Base-by-base conservation (phyloP, 2,113 vertebrate genomes). In the Sigmodon hispidus region DNA sequence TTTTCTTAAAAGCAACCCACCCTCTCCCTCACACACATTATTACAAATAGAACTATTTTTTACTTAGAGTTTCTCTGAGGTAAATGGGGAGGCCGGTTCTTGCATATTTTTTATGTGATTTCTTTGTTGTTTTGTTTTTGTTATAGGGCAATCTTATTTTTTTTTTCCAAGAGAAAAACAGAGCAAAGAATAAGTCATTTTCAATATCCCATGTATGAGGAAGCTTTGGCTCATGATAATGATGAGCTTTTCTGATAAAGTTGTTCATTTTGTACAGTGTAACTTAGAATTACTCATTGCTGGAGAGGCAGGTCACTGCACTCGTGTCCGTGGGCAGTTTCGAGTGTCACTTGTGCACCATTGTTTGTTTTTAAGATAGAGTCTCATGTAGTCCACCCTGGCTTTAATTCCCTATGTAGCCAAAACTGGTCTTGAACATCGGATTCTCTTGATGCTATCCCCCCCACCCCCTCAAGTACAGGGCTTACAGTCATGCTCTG, bases 121-220 rank as follows among this genome's bases (percentile, higher is more conserved):
- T 65, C 48, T 85, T 22, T 65, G 22, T 87, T 69, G 16, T n/a
- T 40, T 81, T 81, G 21, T 40, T 43, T 13, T 45, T 72, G 70
- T 79, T 76, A 96, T 88, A 84, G 96, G 85, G 36, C 19, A 92
- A 92, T 50, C 63, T 89, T 86, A 91, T 89, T 65, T 92, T 97
- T 94, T 94, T 94, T 84, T 40, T 88, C 92, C 69, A 96, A 81
- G 95, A 96, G 72, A 97, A 92, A 17, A 94, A 89, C 0, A 96
- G 85, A 97, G 57, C 63, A 83, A 96, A 93, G 57, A 90, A 84
- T 79, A 40, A 93, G 73, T 91, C 75, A 81, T 91, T 84, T 96
- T 57, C 90, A 84, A 16, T 93, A 87, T 93, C 19, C 17, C 48
- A 24, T 91, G n/a, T 83, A 77, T 92, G n/a, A 88, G 93, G 77